A percentile compares a stretch with the other conserved stretches of the same genome.
These are phyloP conservation scores for Pocillopora meandrina DNA, from an alignment of 92 coral and sea anemone species.

Conservation along the genomic window DNA sequence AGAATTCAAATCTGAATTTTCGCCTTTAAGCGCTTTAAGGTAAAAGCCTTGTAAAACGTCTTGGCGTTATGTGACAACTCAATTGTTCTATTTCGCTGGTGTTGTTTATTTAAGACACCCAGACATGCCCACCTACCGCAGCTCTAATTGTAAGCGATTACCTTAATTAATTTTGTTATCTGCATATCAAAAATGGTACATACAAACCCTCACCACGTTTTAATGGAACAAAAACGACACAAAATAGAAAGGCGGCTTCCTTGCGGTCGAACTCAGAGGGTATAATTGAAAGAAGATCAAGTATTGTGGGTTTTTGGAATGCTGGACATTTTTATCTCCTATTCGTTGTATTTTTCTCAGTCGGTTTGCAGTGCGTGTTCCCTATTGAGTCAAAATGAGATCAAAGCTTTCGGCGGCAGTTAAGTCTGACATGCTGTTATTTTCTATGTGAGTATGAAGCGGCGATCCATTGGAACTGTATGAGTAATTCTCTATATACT, in stretches of 20 bases:
- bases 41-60: conserved; percentile 4
- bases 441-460: conserved; percentile 72
- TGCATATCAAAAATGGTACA: conserved; percentile 62
- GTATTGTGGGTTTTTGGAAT: conserved; percentile 44
- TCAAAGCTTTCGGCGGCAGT: conserved; percentile 24
- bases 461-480: background rate
- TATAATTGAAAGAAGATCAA: conserved; percentile 38
- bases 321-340: conserved; percentile 30
- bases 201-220: conserved; percentile 51
- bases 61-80: conserved; percentile 32
- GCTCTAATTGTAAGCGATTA: conserved; percentile 74
- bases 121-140: conserved; percentile 90
- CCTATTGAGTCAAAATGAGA: conserved; percentile 23
- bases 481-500: background rate
- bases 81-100: conserved; percentile 29
- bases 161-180: conserved; percentile 85
- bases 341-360: conserved; percentile 10
- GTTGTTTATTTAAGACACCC: conserved; percentile 70
- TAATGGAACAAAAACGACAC: conserved; percentile 56
- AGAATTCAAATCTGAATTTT: background rate
- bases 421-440: conserved; percentile 50
- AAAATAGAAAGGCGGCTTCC: conserved; percentile 42
- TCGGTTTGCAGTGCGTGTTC: conserved; percentile 9
- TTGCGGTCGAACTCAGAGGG: conserved; percentile 51
- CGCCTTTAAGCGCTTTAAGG: background rate